A percentile compares a stretch with the other conserved stretches of the same genome.
phyloP scores from a whole-genome alignment of 1,140 invertebrate species.

The Pomacea maculata region DNA sequence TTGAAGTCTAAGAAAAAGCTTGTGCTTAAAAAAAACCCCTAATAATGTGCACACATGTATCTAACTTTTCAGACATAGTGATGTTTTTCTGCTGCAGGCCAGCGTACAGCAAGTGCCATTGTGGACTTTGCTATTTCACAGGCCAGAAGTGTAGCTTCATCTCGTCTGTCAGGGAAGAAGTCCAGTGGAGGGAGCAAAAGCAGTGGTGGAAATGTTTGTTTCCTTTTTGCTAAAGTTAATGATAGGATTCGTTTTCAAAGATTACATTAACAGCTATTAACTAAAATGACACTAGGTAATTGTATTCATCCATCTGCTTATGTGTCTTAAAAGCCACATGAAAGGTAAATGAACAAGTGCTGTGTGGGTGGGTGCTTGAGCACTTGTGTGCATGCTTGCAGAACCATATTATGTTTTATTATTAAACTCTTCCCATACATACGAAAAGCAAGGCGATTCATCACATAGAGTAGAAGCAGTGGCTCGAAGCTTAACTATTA shows the following conservation, averaged over 20 bases:
- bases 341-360: not conserved
- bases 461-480: no score
- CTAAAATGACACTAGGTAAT: not conserved
- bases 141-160: conserved; percentile 75
- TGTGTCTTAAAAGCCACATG: not conserved
- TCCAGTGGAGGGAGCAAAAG: conserved; percentile 50
- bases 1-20: no score
- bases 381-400: no score
- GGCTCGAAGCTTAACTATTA: no score
- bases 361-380: not conserved
- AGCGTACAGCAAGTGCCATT: conserved; percentile 84
- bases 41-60: not conserved
- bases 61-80: not conserved
- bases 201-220: conserved; percentile 25
- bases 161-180: conserved; percentile 66
- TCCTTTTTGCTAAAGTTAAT: not conserved
- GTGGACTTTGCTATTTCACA: conserved; percentile 84
- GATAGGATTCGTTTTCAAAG: not conserved
- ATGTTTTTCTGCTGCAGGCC: conserved; percentile 65
- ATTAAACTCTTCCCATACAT: no score
- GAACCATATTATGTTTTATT: no score
- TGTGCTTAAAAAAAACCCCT: no score
- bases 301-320: not conserved
- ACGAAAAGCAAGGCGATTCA: no score
- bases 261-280: no score